These are phyloP conservation scores for Drosophila quinaria DNA, from an alignment of 2,888 invertebrate genomes.

Conservation along the genomic window DNA sequence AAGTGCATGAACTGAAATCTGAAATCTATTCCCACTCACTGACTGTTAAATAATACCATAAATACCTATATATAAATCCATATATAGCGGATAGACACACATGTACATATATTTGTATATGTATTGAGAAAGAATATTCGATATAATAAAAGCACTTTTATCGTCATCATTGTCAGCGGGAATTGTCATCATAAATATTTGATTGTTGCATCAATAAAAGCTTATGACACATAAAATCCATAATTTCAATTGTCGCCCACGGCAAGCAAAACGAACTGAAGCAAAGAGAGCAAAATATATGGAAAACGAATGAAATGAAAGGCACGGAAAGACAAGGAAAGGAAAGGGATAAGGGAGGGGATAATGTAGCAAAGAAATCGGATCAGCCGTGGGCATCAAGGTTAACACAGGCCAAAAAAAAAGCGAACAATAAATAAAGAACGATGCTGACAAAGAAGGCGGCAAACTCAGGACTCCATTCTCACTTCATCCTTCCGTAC, in stretches of 20 bases:
- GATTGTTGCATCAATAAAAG: conserved; percentile 82
- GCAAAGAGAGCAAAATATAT: not conserved
- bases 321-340: not conserved
- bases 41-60: conserved; percentile 7
- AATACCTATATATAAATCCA: not conserved
- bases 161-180: conserved; percentile 78
- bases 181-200: conserved; percentile 81
- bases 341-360: not conserved
- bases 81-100: not conserved
- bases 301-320: not conserved
- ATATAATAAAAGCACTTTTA: conserved; percentile 70
- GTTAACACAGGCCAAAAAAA: conserved; percentile 42
- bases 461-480: not conserved
- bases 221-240: conserved; percentile 81
- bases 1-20: conserved; percentile 34
- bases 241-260: conserved; percentile 78
- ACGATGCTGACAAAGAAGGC: conserved; percentile 31
- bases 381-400: conserved; percentile 59
- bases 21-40: conserved; percentile 21
- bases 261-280: conserved; percentile 28
- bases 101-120: not conserved
- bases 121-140: conserved; percentile 1
- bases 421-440: conserved; percentile 49
- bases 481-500: not conserved
- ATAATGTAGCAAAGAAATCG: conserved; percentile 41